Evolutionary conservation across 2,888 invertebrate species (phyloP), one percentile per base, ranked within the genome.

Genomic region (Bhutanitis thaidina): DNA sequence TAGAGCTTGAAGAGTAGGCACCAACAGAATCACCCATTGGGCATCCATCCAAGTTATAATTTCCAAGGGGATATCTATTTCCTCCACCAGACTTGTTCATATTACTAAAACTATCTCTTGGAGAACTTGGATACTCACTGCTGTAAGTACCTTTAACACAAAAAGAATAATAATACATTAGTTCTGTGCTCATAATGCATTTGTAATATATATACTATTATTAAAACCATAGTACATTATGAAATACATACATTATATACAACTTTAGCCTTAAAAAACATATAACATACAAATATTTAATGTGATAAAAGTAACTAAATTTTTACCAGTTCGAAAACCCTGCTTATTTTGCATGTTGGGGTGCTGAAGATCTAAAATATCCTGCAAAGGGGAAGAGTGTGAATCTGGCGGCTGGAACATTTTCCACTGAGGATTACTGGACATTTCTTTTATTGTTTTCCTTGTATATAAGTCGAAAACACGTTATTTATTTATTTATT

Each of bases 341-440:
- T 82, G 78, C 77, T 90, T 90, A 59, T 81, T 66, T 69, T 90
- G 89, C 84, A 85, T 85, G 60, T 79, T 82, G 61, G 91, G 80
- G 71, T 91, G 91, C 76, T 93, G 92, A 90, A 94, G 91, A 74
- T 94, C 93, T 90, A 95, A 93, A 85, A 93, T 95, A 80, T 95
- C 95, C 80, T 95, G 93, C 90, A 95, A 93, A 77, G 95, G 93
- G 85, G 95, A 94, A 80, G 94, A 93, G 90, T 93, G 93, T 91
- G 94, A 93, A 91, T 93, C 92, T 91, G 95, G 95, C 94, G 96
- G 94, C 93, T 96, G 95, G 94, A 95, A 95, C 89, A 93, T 92
- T 92, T 94, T 94, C 94, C 94, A 95, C 94, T 95, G 94, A 94
- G 94, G 93, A 94, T 94, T 94, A 89, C 91, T 93, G 88, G 94